Conservation (phyloP, 2,113 vertebrate genomes). For the Geothlypis trichas region DNA sequence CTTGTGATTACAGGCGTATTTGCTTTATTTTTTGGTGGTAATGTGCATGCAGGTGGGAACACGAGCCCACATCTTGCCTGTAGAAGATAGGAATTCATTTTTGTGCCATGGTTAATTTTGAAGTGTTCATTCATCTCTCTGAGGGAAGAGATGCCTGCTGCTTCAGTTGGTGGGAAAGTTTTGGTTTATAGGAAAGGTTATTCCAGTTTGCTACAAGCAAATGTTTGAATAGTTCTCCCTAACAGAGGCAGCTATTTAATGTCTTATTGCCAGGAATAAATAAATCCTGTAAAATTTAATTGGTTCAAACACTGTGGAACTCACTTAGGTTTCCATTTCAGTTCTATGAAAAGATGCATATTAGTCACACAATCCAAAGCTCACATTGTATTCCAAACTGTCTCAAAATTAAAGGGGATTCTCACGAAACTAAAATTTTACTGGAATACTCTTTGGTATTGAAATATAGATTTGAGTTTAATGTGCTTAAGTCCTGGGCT, state of each 20-base stretch:
- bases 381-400: not conserved
- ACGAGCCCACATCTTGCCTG: not conserved
- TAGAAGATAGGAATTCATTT: not conserved
- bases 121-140: not conserved
- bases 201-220: not conserved
- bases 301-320: not conserved
- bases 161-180: not conserved
- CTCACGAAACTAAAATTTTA: not conserved
- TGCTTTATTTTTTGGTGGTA: not conserved
- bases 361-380: not conserved
- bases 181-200: not conserved
- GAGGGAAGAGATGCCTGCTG: not conserved
- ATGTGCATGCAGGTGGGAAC: not conserved
- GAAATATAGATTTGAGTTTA: not conserved
- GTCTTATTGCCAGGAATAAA: not conserved
- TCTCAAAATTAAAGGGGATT: not conserved
- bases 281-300: not conserved
- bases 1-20: not conserved
- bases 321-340: not conserved
- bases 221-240: not conserved
- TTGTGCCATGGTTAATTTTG: not conserved
- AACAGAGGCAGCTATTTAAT: not conserved
- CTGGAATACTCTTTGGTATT: not conserved
- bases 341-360: not conserved
- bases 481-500: not conserved